Percentiles rank a stretch among this genome's conserved stretches.
Evolutionary conservation across 2,888 invertebrate species (phyloP).

Genomic region (Andrena haemorrhoa): DNA sequence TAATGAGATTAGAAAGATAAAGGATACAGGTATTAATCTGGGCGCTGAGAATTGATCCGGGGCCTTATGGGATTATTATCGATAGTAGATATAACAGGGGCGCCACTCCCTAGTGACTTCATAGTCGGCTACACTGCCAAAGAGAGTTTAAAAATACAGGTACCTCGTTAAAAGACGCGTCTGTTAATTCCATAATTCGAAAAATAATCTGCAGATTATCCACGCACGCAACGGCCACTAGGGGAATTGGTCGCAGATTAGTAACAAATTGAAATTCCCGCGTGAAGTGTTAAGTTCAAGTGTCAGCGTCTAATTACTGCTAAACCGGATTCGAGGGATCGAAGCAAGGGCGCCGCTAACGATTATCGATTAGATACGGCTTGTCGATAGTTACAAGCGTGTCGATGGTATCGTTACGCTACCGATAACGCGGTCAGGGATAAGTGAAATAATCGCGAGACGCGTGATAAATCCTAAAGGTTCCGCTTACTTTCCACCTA

Average conservation of each 20-base stretch:
- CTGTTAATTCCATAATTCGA: neutral
- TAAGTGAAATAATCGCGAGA: neutral
- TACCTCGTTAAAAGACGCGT: no score
- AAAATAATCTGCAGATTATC: neutral
- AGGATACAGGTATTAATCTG: neutral
- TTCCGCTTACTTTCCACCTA: neutral
- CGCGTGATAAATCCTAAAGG: neutral
- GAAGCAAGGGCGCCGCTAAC: neutral
- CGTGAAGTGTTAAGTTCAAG: conserved; percentile 6
- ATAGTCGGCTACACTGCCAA: neutral
- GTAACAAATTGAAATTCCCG: neutral
- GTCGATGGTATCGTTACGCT: conserved; percentile 8
- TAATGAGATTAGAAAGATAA: conserved; percentile 9
- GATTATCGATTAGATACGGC: conserved; percentile 14
- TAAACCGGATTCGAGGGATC: conserved; percentile 3
- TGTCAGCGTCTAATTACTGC: conserved; percentile 5
- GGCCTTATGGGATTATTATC: no score
- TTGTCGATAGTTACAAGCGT: neutral
- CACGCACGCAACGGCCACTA: neutral
- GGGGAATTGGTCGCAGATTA: neutral
- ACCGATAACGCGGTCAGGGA: neutral
- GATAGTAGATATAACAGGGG: no score
- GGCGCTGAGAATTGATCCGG: no score
- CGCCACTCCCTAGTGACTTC: neutral
- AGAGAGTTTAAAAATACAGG: neutral